Base-by-base conservation (phyloP, 1,140 invertebrate species). In the Drosophila busckii region DNA sequence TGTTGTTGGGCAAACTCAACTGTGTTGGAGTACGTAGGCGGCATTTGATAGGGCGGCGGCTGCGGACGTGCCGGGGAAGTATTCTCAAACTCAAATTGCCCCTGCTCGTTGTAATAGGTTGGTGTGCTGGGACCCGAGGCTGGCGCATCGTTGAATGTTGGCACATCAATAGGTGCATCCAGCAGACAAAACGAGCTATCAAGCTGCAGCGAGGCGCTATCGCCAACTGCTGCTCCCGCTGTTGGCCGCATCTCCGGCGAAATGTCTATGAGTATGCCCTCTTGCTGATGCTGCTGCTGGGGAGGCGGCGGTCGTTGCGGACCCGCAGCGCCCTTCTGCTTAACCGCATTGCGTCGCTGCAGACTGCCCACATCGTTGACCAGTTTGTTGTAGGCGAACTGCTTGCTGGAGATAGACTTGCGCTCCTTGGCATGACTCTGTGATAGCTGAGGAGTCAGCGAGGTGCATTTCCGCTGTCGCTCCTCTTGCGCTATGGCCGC, bases 321-420 rank as follows among this genome's bases (percentile, higher is more conserved):
- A 35, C 88, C 89, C 15, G 62, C 60, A 1, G 41, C 13, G 2
- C 42, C 53, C 26, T 52, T 66, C 4, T 53, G 59, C 31, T 70
- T 71, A 8, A 53, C 64, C 2, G 55, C 76, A 38, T 83, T 76
- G 12, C 78, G 63, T 4, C 75, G 61, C 2, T 85, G 82, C 1
- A 86, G 42, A 3, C 80, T 78, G 1, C 29, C 62, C 1, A 52
- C 49, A 42, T 94, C 93, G 63, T 94, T 94, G 19, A 91, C 90
- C 2, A 95, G 87, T 61, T 94, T 94, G 32, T 91, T 92, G 70
- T 95, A 95, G 68, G 92, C 91, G 68, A 94, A 95, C 68, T 95
- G 94, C 64, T 92, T 92, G 67, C 88, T 90, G 12, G 89, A 87
- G 15, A 73, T 87, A 40, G 89, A 89, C 86, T 90, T 85, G 45